Percentiles rank a stretch among this genome's conserved stretches.
Conservation (phyloP, 1,140 invertebrate species). For the Camponotus vicinus region DNA sequence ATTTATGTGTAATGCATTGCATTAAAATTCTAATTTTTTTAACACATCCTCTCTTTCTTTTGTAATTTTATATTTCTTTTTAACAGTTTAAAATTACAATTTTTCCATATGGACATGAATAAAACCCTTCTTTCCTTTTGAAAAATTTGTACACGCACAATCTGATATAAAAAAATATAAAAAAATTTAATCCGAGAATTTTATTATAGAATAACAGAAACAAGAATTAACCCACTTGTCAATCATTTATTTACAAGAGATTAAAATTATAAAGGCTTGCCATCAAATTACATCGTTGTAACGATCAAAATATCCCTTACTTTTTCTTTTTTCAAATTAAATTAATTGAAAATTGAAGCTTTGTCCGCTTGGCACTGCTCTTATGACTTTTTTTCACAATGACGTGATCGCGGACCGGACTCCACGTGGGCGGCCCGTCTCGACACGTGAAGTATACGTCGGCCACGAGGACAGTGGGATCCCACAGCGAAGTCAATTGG, state of each 20-base stretch:
- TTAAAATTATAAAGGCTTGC: constrained; percentile 4
- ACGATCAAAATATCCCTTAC: not conserved
- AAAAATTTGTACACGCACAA: not conserved
- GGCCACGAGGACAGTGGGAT: constrained; percentile 35
- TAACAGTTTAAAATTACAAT: not conserved
- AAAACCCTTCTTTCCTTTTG: not conserved
- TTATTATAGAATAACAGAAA: not conserved
- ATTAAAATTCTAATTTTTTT: too few species aligned
- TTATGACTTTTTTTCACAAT: constrained; percentile 27
- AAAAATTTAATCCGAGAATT: constrained; percentile 17
- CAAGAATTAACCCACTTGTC: not conserved
- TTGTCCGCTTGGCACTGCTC: not conserved
- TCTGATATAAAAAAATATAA: not conserved
- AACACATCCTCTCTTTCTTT: too few species aligned
- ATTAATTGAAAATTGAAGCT: constrained; percentile 2
- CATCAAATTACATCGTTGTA: constrained; percentile 9
- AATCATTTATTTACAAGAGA: not conserved
- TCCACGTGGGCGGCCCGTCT: constrained; percentile 67
- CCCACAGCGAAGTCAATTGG: constrained; percentile 61
- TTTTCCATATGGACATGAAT: not conserved
- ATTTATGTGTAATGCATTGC: too few species aligned
- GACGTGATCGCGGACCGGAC: constrained; percentile 32
- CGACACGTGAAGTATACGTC: constrained; percentile 12
- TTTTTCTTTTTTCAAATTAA: not conserved
- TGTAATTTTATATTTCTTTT: too few species aligned